Evolutionary conservation across 2,888 invertebrate genomes (phyloP).

Genomic region (Tetheella fluctuosa): DNA sequence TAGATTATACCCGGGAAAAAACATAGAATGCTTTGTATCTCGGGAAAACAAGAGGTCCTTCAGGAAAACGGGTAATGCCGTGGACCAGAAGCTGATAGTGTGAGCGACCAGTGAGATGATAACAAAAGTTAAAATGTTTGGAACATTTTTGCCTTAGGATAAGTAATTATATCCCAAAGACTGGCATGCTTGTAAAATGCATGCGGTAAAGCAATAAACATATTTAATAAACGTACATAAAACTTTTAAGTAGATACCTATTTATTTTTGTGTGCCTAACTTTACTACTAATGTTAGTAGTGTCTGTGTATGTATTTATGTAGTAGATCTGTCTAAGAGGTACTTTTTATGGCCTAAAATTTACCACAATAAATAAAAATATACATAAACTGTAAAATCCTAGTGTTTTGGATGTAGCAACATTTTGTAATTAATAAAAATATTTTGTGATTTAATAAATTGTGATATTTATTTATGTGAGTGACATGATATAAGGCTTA

Average conservation of each 20-base stretch:
- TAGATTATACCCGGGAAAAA: no score
- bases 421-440: background rate
- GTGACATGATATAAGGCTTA: constrained; percentile 10
- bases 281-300: no score
- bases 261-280: background rate
- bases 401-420: background rate
- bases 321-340: no score
- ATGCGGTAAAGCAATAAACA: background rate
- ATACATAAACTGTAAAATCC: no score
- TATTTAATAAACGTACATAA: background rate
- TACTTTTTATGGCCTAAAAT: no score
- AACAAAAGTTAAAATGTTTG: background rate
- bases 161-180: background rate
- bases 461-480: constrained; percentile 25
- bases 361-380: no score
- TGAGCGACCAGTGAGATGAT: no score
- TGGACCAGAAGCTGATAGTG: no score
- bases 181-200: background rate
- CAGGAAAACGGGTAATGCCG: no score
- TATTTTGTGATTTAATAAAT: constrained; percentile 13
- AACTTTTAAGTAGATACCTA: background rate
- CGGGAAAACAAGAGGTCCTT: no score
- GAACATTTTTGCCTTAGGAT: background rate
- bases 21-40: no score
- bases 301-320: no score